Conservation (phyloP, 2,113 vertebrate species). For the Eublepharis macularius region DNA sequence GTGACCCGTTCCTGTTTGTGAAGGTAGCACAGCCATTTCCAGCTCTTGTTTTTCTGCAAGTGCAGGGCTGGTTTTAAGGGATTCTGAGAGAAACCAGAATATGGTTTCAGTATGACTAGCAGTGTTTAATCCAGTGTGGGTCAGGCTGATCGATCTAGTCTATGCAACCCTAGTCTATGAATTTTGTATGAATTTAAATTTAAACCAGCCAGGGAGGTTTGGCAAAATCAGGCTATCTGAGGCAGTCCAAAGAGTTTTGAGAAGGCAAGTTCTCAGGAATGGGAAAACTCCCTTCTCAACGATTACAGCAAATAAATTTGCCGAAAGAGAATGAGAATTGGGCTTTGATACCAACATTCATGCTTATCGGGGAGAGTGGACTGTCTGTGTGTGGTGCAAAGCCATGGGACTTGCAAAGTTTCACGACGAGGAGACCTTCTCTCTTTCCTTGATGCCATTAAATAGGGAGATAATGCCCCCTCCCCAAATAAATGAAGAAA, state of each 20-base stretch:
- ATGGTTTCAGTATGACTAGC: not conserved
- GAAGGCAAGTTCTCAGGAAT: not conserved
- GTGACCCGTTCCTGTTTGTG: no score
- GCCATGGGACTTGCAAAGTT: conserved; percentile 5
- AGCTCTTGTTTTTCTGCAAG: no score
- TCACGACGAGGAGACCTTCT: conserved; percentile 21
- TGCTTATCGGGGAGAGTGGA: no score
- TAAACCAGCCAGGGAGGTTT: not conserved
- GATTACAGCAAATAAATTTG: not conserved
- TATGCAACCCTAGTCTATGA: no score
- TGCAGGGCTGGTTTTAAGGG: no score
- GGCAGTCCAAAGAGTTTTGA: not conserved
- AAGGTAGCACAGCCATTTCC: no score
- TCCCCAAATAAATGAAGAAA: conserved; percentile 56
- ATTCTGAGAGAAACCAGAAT: not conserved
- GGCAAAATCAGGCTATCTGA: not conserved
- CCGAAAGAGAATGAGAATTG: not conserved
- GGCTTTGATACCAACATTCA: not conserved
- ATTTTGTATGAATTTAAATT: not conserved
- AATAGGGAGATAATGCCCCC: conserved; percentile 40
- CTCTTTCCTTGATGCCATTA: conserved; percentile 32
- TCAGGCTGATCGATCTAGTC: no score
- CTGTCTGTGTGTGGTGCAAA: not conserved
- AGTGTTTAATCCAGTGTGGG: not conserved
- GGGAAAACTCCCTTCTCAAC: not conserved